These are phyloP conservation scores for Lethocerus indicus DNA, from an alignment of 1,140 invertebrate genomes.

Conservation along the genomic window DNA sequence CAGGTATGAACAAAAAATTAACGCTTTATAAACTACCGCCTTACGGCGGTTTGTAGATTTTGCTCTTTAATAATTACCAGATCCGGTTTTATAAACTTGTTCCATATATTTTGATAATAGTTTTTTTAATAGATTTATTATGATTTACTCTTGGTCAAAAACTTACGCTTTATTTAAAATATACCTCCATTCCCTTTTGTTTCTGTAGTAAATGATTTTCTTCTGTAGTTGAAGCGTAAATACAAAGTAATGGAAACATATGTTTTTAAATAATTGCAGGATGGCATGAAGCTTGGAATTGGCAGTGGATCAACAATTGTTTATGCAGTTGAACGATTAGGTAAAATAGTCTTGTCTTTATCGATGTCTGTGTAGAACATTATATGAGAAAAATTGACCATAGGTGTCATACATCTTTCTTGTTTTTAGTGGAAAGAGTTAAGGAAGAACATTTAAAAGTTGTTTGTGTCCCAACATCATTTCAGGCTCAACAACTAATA, in stretches of 20 bases:
- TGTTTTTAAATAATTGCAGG: too few species aligned
- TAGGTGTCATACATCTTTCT: too few species aligned
- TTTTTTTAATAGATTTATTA: neutral
- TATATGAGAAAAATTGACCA: neutral
- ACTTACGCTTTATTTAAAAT: neutral
- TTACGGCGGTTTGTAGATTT: neutral
- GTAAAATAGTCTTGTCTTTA: slow-evolving; percentile 24
- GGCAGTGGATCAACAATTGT: slow-evolving; percentile 90
- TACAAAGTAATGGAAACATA: too few species aligned
- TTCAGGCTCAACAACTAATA: slow-evolving; percentile 73
- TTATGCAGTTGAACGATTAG: slow-evolving; percentile 73
- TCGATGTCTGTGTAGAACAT: neutral
- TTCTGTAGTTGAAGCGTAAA: too few species aligned
- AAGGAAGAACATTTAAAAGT: slow-evolving; percentile 57
- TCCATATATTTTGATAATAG: slow-evolving; percentile 1
- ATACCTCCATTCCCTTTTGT: neutral
- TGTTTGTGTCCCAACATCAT: slow-evolving; percentile 80
- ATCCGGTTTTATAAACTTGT: neutral
- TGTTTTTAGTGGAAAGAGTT: slow-evolving; percentile 53
- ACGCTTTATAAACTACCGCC: neutral
- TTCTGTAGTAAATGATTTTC: slow-evolving; percentile 1
- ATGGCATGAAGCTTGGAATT: slow-evolving; percentile 66
- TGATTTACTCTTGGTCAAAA: neutral
- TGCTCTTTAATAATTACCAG: neutral
- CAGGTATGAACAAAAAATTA: slow-evolving; percentile 23